Conservation (phyloP, 2,888 invertebrate species). For the Meganola albula region DNA sequence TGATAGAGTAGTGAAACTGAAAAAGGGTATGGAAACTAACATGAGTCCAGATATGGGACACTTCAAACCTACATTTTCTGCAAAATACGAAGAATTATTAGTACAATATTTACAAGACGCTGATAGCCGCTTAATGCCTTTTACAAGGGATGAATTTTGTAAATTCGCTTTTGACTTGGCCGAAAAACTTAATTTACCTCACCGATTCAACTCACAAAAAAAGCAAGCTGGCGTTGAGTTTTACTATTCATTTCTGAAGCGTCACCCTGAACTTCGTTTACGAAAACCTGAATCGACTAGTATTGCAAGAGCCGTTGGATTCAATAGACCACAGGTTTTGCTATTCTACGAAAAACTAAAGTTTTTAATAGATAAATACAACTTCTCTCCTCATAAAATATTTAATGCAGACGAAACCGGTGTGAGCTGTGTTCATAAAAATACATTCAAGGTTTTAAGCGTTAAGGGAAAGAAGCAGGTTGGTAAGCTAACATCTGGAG, state of each 20-base stretch:
- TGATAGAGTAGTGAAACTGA: no score
- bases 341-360: no score
- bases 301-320: not conserved
- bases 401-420: slow-evolving; percentile 21
- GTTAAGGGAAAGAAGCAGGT: slow-evolving; percentile 21
- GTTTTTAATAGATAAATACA: no score
- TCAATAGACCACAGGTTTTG: not conserved
- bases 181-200: not conserved
- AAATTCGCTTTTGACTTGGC: not conserved
- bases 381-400: no score
- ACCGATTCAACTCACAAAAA: not conserved
- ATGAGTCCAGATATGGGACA: no score
- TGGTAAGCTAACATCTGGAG: slow-evolving; percentile 17
- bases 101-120: no score
- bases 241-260: not conserved
- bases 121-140: no score
- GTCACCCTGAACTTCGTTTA: not conserved
- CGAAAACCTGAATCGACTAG: not conserved
- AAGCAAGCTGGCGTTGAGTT: not conserved
- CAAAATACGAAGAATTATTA: no score
- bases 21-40: no score
- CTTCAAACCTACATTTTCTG: no score
- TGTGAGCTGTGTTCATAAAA: slow-evolving; percentile 17
- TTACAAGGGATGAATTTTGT: no score
- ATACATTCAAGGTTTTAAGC: slow-evolving; percentile 18